Conservation (phyloP, 2,797 vertebrate species). For the Anomalospiza imberbis region DNA sequence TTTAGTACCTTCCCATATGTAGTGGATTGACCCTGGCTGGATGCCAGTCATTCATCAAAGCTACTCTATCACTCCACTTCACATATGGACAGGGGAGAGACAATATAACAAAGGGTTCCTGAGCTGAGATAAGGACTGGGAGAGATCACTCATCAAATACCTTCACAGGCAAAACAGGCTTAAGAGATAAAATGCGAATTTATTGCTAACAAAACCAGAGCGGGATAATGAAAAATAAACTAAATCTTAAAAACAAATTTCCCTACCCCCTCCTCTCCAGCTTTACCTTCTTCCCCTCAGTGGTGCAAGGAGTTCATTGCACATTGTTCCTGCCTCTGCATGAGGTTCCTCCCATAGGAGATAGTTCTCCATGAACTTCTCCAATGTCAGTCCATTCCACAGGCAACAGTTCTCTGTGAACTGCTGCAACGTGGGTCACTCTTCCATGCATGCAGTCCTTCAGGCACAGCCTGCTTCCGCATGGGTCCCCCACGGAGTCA, state of each 20-base stretch:
- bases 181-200: not conserved
- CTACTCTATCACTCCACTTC: not conserved
- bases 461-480: not conserved
- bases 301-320: not conserved
- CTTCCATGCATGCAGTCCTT: not conserved
- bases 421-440: not conserved
- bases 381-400: not conserved
- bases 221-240: not conserved
- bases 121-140: not conserved
- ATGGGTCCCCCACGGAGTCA: fast-evolving
- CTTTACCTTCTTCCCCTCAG: not conserved
- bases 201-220: not conserved
- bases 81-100: not conserved
- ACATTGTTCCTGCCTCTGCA: not conserved
- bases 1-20: not conserved
- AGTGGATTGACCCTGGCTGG: not conserved
- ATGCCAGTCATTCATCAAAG: not conserved
- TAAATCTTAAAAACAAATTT: not conserved
- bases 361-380: not conserved
- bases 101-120: not conserved
- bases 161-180: not conserved
- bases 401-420: not conserved
- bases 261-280: not conserved
- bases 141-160: not conserved
- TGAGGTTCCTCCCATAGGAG: not conserved